Evolutionary conservation across 1,140 invertebrate species (phyloP).

Genomic region (Mya arenaria): DNA sequence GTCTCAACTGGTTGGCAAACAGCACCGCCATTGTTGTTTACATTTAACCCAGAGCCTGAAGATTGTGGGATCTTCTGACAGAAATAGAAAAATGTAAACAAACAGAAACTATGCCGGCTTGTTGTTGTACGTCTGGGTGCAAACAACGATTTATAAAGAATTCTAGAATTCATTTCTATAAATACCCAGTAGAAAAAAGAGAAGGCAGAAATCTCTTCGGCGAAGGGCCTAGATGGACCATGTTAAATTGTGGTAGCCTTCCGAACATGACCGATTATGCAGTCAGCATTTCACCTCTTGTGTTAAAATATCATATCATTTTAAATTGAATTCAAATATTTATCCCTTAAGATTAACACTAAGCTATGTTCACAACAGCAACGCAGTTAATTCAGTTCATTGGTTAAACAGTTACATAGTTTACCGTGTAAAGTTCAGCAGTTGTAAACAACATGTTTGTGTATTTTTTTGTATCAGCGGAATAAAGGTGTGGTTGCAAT

Average conservation of each 20-base stretch:
- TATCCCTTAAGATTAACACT: too few relatives aligned
- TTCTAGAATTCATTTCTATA: conserved; percentile 17
- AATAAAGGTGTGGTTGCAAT: not conserved
- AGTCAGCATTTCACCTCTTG: not conserved
- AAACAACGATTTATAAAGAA: conserved; percentile 9
- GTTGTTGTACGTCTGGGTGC: conserved; percentile 22
- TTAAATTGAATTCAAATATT: not conserved
- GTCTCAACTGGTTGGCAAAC: conserved; percentile 25
- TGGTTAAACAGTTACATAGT: not conserved
- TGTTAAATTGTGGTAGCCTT: conserved; percentile 7
- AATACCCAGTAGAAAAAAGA: not conserved
- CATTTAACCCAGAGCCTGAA: not conserved
- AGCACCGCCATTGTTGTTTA: too few relatives aligned
- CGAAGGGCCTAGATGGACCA: not conserved
- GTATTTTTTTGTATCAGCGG: too few relatives aligned
- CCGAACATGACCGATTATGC: conserved; percentile 11
- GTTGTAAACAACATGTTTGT: not conserved
- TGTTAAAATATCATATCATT: not conserved
- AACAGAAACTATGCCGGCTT: not conserved
- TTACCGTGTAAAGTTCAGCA: not conserved
- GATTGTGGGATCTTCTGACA: not conserved
- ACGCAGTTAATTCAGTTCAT: not conserved
- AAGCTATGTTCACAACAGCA: too few relatives aligned
- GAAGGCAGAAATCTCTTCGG: not conserved
- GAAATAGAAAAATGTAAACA: not conserved